Conservation (phyloP, 2,113 vertebrate species). For the Atlantisia rogersi region DNA sequence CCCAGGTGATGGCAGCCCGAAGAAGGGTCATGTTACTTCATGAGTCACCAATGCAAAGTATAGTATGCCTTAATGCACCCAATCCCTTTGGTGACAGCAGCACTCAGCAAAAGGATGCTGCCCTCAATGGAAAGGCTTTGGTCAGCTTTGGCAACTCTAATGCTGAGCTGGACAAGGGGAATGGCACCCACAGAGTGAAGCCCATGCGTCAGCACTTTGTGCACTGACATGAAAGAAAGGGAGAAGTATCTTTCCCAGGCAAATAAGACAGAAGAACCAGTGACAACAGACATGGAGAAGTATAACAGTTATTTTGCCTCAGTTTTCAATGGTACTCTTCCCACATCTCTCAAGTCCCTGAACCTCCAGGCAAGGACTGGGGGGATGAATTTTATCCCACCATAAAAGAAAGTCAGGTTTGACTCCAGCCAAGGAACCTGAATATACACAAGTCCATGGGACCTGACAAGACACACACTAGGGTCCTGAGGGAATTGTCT, state of each 20-base stretch:
- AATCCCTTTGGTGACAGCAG: neutral
- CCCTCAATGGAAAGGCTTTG: neutral
- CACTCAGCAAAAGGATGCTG: neutral
- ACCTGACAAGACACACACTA: neutral
- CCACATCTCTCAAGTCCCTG: neutral
- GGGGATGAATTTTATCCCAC: neutral
- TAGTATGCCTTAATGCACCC: neutral
- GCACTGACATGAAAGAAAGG: neutral
- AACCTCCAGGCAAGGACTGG: neutral
- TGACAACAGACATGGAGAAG: neutral
- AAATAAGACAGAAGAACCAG: neutral
- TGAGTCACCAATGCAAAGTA: neutral
- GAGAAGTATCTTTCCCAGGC: neutral
- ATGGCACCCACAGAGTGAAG: neutral
- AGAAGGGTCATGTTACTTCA: neutral
- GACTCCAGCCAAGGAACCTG: neutral
- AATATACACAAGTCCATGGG: neutral
- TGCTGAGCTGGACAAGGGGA: neutral
- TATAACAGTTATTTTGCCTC: neutral
- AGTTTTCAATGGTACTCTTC: neutral
- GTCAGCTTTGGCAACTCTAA: neutral
- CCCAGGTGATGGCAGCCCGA: neutral
- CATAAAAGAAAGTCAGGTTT: neutral
- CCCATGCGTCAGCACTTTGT: neutral
- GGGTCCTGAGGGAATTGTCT: neutral